Conservation (phyloP, 2,888 invertebrate species). For the Drosophila rubida region DNA sequence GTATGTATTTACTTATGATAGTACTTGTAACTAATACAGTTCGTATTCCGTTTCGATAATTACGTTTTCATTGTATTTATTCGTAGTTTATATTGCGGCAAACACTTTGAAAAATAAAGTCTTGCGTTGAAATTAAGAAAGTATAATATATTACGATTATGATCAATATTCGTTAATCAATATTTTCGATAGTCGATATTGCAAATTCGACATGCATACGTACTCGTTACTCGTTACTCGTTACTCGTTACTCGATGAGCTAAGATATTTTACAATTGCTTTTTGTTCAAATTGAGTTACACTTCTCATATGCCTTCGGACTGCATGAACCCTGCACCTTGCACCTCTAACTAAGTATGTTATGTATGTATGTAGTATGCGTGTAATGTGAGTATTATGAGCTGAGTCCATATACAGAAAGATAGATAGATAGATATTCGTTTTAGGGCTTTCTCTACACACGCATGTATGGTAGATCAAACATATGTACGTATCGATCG, state of each 20-base stretch:
- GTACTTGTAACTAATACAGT: slow-evolving; percentile 58
- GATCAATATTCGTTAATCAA: slow-evolving; percentile 29
- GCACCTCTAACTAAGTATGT: slow-evolving; percentile 16
- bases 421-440: slow-evolving; percentile 25
- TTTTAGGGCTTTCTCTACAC: slow-evolving; percentile 11
- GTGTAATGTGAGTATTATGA: slow-evolving; percentile 24
- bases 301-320: slow-evolving; percentile 27
- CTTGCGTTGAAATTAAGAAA: slow-evolving; percentile 54
- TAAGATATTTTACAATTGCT: slow-evolving; percentile 73
- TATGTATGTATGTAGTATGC: slow-evolving; percentile 6
- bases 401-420: slow-evolving; percentile 35
- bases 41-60: slow-evolving; percentile 16
- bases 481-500: slow-evolving; percentile 58
- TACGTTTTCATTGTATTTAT: slow-evolving; percentile 1
- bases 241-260: slow-evolving; percentile 34
- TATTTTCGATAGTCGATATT: slow-evolving; percentile 22
- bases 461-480: slow-evolving; percentile 13
- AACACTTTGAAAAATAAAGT: slow-evolving; percentile 77
- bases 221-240: slow-evolving; percentile 30
- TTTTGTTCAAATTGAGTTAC: slow-evolving; percentile 54
- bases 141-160: slow-evolving; percentile 35
- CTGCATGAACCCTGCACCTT: slow-evolving; percentile 17
- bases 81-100: slow-evolving; percentile 59
- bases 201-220: slow-evolving; percentile 15
- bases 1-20: slow-evolving; percentile 34